Conservation (phyloP, 2,888 invertebrate species). For the Tinea semifulvella region DNA sequence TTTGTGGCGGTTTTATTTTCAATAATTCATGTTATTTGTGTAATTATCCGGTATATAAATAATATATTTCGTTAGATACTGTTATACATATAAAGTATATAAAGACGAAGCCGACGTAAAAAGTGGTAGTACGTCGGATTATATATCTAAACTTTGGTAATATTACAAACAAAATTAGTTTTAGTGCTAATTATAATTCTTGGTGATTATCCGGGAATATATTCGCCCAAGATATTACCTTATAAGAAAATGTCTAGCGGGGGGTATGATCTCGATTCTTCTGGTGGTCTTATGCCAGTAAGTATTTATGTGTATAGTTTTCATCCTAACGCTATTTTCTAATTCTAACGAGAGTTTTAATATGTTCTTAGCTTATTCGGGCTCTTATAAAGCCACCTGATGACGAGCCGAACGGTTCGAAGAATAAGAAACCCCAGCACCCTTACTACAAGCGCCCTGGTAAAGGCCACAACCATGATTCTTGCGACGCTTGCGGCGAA, state of each 20-base stretch:
- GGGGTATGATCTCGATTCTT: slow-evolving; percentile 80
- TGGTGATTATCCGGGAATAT: no score
- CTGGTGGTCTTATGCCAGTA: slow-evolving; percentile 89
- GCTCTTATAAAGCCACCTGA: slow-evolving; percentile 88
- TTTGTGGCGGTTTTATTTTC: slow-evolving; percentile 1
- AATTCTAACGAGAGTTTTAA: neutral
- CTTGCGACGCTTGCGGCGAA: slow-evolving; percentile 93
- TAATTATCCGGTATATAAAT: no score
- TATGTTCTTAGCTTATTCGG: slow-evolving; percentile 83
- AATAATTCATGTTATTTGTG: no score
- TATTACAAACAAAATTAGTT: no score
- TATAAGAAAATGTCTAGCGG: slow-evolving; percentile 55
- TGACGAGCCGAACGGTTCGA: slow-evolving; percentile 70
- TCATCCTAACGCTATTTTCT: no score
- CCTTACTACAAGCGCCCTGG: slow-evolving; percentile 87
- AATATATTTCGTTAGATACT: no score
- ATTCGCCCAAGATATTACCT: no score
- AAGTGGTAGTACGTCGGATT: no score
- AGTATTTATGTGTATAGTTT: slow-evolving; percentile 51
- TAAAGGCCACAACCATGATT: slow-evolving; percentile 91
- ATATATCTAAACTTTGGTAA: no score
- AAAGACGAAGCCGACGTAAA: no score
- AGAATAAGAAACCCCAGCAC: slow-evolving; percentile 74
- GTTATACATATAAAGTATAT: no score
- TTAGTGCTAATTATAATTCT: no score